Evolutionary conservation across 2,797 vertebrate genomes (phyloP).

Genomic region (Aplochiton taeniatus): DNA sequence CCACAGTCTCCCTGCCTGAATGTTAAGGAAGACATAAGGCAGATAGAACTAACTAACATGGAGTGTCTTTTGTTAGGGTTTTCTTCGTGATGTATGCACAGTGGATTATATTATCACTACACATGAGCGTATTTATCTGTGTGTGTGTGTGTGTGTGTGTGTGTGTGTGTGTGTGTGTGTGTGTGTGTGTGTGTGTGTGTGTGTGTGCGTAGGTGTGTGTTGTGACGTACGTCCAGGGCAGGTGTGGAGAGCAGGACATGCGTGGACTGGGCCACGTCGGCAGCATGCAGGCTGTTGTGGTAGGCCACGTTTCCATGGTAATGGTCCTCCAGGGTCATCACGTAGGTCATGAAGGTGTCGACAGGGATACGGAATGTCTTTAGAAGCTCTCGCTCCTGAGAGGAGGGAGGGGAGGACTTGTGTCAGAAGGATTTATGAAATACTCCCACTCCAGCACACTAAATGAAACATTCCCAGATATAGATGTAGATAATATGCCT

Average conservation of each 20-base stretch:
- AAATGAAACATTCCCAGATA: neutral
- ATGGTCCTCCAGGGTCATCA: slow-evolving; percentile 95
- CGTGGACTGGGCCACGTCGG: slow-evolving; percentile 92
- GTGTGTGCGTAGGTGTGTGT: neutral
- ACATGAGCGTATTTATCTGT: neutral
- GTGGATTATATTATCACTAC: neutral
- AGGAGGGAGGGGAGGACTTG: too few relatives aligned
- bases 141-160: neutral
- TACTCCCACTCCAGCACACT: slow-evolving; percentile 13
- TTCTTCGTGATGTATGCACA: too few relatives aligned
- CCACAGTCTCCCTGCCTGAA: too few relatives aligned
- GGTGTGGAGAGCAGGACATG: slow-evolving; percentile 92
- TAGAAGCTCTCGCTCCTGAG: slow-evolving; percentile 87
- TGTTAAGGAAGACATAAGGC: too few relatives aligned
- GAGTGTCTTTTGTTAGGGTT: too few relatives aligned
- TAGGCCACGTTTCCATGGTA: slow-evolving; percentile 92
- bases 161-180: neutral
- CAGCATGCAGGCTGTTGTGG: slow-evolving; percentile 93
- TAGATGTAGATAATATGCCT: neutral
- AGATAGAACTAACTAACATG: too few relatives aligned
- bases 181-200: neutral
- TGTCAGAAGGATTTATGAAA: slow-evolving; percentile 17
- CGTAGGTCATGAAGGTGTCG: slow-evolving; percentile 90
- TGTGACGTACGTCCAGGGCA: slow-evolving; percentile 84
- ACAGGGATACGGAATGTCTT: slow-evolving; percentile 93